Base-by-base conservation (phyloP, 2,113 vertebrate species). In the Nothocercus nigrocapillus region DNA sequence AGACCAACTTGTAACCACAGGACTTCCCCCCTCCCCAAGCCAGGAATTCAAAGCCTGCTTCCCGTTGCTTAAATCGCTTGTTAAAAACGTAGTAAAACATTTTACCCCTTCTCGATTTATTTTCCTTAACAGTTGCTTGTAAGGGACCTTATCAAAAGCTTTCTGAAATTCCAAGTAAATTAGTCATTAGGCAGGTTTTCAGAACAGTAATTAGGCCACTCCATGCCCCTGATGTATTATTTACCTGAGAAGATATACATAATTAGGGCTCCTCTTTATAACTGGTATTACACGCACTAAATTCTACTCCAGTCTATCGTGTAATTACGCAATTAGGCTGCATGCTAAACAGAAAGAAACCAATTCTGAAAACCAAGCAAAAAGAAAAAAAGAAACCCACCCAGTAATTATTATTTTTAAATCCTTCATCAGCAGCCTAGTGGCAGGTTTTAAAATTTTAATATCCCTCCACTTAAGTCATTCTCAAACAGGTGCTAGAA, bases 171-270 rank as follows among this genome's bases (percentile, higher is more conserved):
- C 93, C 68, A 73, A 91, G 97, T 81, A 79, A 89, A 93, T 95
- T 91, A 96, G 96, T 94, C 95, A 97, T 96, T 93, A 97, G 90
- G 89, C 82, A 95, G 94, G 91, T 90, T 95, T 94, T 94, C 90
- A 89, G 95, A 90, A 87, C 83, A 84, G 82, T 96, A 94, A 93
- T 88, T 95, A 96, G 93, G 89, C 82, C 94, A 92, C 78, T 88
- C 88, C 51, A 61, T 93, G 90, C 70, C 82, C 82, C 89, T 93
- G 95, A 93, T 96, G 93, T 87, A 96, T 96, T 97, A 97, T 96
- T 96, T 97, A 97, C 96, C 96, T 96, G 96, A 82, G 94, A 95
- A 96, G 96, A 96, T 95, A 87, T 87, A 90, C 93, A 93, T 96
- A 97, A 97, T 96, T 94, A 97, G 93, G 92, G 83, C 92, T 97